Evolutionary conservation across 2,797 vertebrate genomes (phyloP), one percentile per base, ranked within the genome.

Genomic region (Columba guinea): DNA sequence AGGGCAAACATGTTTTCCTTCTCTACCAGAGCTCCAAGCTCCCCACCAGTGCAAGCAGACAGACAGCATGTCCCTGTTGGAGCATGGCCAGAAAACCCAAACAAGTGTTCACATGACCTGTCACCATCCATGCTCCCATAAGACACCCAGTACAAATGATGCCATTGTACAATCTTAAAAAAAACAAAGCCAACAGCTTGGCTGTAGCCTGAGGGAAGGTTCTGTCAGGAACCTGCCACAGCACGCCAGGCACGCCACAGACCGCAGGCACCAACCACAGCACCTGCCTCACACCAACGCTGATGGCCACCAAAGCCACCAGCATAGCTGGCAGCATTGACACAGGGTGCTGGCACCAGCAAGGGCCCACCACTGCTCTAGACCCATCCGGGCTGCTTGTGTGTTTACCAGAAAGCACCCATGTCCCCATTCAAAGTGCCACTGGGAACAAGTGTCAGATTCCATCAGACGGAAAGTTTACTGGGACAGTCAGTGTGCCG

Each of bases 301-400:
- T 1, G 1, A 3, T 0, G 3, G 53, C 39, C 48, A 46, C 65
- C 39, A 39, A 27, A 60, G 30, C 5, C 48, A 5, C 7, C 0
- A 3, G 56, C 6, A 5, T 1, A 30, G 68, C 52, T 30, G 27
- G 60, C 19, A 27, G 28, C 3, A 0, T 5, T 10, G 20, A 30
- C 37, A 14, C 9, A 3, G 44, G 37, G 26, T 7, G 8, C 7
- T 14, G 28, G 22, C 21, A 19, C 35, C 53, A 56, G 32, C 9
- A 2, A 10, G 26, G 7, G 7, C 12, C 27, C 46, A 1, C 9
- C 0, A 1, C 39, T 39, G 62, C 69, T 11, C 62, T 0, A 3
- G 39, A 11, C 21, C 23, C 79, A 22, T 52, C 13, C 28, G 7
- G 37, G 16, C 79, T 46, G 32, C 4, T 1, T 2, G n/a, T 3